Conservation (phyloP, 2,888 invertebrate genomes). For the Calameuta pallipes region DNA sequence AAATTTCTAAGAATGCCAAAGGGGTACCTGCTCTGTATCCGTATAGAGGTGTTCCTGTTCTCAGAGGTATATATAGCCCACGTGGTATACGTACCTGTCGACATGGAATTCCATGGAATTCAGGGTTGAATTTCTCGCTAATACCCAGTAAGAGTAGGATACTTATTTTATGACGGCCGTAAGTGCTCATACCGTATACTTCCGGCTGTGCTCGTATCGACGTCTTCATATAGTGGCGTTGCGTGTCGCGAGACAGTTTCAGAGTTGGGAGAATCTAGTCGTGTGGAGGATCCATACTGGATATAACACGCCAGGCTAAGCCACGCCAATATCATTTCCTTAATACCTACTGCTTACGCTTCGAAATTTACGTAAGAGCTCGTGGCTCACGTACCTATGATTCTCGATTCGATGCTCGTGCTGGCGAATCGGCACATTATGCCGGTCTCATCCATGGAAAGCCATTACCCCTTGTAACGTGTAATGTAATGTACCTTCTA, state of each 20-base stretch:
- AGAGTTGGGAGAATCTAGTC: constrained; percentile 16
- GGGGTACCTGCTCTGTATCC: neutral
- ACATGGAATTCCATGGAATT: neutral
- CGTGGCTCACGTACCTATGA: constrained; percentile 18
- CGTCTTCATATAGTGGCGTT: constrained; percentile 26
- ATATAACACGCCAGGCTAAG: constrained; percentile 25
- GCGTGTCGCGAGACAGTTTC: constrained; percentile 37
- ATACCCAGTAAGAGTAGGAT: neutral
- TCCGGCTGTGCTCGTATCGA: constrained; percentile 15
- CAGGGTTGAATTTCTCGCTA: neutral
- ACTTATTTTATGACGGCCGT: constrained; percentile 9
- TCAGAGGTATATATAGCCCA: neutral
- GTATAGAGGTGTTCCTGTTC: neutral
- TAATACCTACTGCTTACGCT: constrained; percentile 20
- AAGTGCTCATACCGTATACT: constrained; percentile 16
- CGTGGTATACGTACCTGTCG: neutral
- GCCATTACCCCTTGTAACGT: neutral
- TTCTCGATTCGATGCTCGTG: constrained; percentile 16
- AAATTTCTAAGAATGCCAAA: constrained; percentile 1
- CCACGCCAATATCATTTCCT: constrained; percentile 36
- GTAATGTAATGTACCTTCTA: neutral
- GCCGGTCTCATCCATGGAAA: constrained; percentile 4
- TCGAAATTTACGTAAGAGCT: constrained; percentile 35
- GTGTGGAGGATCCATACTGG: neutral
- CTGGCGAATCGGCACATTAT: constrained; percentile 40